Evolutionary conservation across 2,888 invertebrate species (phyloP).

Genomic region (Bellardia bayeri): DNA sequence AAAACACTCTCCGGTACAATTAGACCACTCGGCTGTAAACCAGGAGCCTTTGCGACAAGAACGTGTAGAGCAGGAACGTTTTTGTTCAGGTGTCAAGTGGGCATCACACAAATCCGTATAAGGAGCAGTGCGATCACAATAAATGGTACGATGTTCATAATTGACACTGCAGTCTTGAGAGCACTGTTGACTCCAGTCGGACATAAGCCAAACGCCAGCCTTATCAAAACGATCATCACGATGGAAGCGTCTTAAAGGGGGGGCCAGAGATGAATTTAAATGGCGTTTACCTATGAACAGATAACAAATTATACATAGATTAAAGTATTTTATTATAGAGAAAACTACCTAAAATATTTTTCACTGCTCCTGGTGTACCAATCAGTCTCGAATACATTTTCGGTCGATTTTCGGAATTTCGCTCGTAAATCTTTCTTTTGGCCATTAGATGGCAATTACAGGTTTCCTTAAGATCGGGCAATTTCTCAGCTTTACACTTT

Average conservation of each 20-base stretch:
- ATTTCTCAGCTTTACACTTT: conserved; percentile 86
- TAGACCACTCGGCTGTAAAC: conserved; percentile 91
- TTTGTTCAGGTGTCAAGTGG: conserved; percentile 86
- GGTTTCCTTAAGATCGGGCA: conserved; percentile 82
- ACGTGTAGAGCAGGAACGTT: conserved; percentile 86
- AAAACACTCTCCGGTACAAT: conserved; percentile 82
- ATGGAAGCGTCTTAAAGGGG: conserved; percentile 75
- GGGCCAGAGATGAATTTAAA: conserved; percentile 58
- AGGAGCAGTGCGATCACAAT: conserved; percentile 86
- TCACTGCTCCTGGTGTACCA: conserved; percentile 68
- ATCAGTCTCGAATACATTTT: conserved; percentile 75
- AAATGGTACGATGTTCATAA: conserved; percentile 88
- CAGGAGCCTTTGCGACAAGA: conserved; percentile 89
- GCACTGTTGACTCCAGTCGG: conserved; percentile 85
- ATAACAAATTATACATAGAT: conserved; percentile 48
- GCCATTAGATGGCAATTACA: conserved; percentile 82
- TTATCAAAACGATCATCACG: conserved; percentile 77
- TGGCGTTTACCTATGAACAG: conserved; percentile 60
- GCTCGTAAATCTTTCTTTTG: conserved; percentile 75
- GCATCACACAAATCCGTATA: conserved; percentile 87
- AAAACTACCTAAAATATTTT: conserved; percentile 55
- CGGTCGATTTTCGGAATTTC: conserved; percentile 73
- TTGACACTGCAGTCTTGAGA: conserved; percentile 90
- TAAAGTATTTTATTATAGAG: not conserved
- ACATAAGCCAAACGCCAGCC: conserved; percentile 80